phyloP scores from a whole-genome alignment of 2,113 vertebrate species.

The Mohoua ochrocephala region DNA sequence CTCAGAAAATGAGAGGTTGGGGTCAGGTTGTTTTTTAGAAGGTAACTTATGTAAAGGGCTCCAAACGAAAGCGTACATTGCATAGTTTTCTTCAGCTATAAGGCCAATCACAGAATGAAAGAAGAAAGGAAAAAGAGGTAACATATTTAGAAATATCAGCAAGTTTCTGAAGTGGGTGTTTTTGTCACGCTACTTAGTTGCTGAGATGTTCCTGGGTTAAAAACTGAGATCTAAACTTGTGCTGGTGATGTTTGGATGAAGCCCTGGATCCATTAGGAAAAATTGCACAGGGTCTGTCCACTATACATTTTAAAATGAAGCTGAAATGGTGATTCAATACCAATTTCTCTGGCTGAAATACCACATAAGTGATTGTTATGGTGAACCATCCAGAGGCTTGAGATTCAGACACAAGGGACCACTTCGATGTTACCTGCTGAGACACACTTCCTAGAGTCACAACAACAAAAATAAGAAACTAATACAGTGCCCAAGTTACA shows the following conservation, averaged over 20 bases:
- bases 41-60: neutral
- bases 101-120: neutral
- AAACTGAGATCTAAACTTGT: neutral
- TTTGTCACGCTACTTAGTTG: neutral
- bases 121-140: neutral
- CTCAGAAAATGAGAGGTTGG: neutral
- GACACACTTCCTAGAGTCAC: neutral
- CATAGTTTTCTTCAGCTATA: neutral
- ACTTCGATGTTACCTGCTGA: neutral
- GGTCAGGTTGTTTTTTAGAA: neutral
- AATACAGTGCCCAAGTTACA: neutral
- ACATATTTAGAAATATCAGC: neutral
- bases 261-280: neutral
- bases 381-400: neutral
- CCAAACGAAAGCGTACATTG: neutral
- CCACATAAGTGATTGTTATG: neutral
- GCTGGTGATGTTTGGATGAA: neutral
- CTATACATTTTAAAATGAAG: neutral
- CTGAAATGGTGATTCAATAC: neutral
- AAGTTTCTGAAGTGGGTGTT: neutral
- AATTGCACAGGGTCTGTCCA: neutral
- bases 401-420: neutral
- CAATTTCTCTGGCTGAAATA: neutral
- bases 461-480: neutral
- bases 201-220: neutral